phyloP scores from a whole-genome alignment of 2,797 vertebrate species.

The Onychomys torridus region DNA sequence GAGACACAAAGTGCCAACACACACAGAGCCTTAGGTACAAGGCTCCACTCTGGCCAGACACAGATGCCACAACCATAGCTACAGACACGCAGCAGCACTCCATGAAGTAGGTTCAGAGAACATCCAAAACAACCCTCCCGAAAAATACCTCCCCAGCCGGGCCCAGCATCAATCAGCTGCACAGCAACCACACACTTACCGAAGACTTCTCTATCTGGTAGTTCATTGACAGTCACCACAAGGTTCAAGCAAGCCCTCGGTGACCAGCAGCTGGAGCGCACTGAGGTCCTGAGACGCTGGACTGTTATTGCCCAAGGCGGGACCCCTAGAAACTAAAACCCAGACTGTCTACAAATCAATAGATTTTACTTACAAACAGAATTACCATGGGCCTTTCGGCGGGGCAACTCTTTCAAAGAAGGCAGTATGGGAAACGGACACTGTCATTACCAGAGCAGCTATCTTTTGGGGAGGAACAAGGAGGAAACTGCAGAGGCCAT shows the following conservation, averaged over 20 bases:
- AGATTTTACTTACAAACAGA: not conserved
- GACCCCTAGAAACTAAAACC: not conserved
- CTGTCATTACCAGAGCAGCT: not conserved
- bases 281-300: not conserved
- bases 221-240: slow-evolving; percentile 41
- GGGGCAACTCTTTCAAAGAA: not conserved
- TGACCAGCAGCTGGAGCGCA: slow-evolving; percentile 10
- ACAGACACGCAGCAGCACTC: not conserved
- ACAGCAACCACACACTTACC: slow-evolving; percentile 43
- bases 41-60: not conserved
- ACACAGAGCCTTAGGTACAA: not conserved
- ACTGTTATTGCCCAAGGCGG: not conserved
- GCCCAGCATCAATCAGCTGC: not conserved
- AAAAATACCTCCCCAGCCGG: not conserved
- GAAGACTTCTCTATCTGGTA: slow-evolving; percentile 48
- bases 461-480: not conserved
- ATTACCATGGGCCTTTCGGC: not conserved
- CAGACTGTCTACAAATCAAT: not conserved
- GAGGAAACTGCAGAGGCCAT: not conserved
- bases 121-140: not conserved
- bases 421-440: too few species aligned
- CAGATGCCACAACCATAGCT: not conserved
- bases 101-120: not conserved
- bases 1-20: not conserved
- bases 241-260: not conserved